phyloP scores from a whole-genome alignment of 2,113 vertebrate genomes.

The Cynoglossus semilaevis region DNA sequence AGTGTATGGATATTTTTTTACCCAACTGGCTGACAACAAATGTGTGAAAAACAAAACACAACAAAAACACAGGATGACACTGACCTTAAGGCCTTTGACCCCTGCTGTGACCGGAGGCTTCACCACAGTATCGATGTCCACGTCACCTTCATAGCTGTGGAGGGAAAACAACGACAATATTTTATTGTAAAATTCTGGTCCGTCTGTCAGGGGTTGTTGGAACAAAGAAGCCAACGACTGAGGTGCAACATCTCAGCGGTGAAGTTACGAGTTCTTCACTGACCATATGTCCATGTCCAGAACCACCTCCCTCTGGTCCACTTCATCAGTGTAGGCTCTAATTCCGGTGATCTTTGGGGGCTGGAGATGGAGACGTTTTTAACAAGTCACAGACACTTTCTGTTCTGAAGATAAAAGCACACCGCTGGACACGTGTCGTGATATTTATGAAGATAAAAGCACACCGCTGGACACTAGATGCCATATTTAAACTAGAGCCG shows the following conservation, averaged over 20 bases:
- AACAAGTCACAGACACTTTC: neutral
- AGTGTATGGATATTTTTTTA: no score
- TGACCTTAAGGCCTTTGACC: conserved; percentile 87
- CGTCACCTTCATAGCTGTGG: conserved; percentile 87
- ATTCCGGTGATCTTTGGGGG: conserved; percentile 87
- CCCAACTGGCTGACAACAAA: no score
- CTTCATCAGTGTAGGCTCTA: conserved; percentile 83
- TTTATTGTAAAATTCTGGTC: neutral
- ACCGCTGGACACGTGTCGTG: neutral
- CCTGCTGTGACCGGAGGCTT: conserved; percentile 85
- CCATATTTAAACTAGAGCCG: neutral
- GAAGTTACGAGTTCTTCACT: neutral
- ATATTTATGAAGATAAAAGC: neutral
- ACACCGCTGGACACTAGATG: neutral
- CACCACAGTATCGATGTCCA: conserved; percentile 87
- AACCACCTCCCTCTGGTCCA: conserved; percentile 83
- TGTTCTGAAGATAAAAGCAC: neutral
- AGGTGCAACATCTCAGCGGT: no score
- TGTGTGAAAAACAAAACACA: no score
- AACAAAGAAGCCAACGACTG: neutral
- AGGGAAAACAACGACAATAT: conserved; percentile 2
- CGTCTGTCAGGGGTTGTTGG: neutral
- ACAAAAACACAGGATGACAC: conserved; percentile 1
- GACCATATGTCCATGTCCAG: conserved; percentile 90
- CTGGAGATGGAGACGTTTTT: conserved; percentile 69